A percentile compares a stretch with the other conserved stretches of the same genome.
Conservation (phyloP, 92 coral and sea anemone species). For the Heteractis magnifica region DNA sequence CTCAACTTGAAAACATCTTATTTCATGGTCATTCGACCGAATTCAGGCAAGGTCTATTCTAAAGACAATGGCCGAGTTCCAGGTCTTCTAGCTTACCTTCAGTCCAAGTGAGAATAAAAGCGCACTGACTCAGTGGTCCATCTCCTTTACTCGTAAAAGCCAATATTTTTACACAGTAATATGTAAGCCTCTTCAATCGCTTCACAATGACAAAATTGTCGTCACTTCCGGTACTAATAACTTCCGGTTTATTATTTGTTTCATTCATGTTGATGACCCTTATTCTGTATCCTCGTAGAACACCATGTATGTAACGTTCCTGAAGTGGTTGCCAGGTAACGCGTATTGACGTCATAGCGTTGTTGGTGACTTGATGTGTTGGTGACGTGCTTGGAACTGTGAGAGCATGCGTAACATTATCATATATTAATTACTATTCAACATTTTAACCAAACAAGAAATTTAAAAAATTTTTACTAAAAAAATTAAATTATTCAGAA, state of each 20-base stretch:
- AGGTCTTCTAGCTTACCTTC: slow-evolving; percentile 32
- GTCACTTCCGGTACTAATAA: slow-evolving; percentile 14
- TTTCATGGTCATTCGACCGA: too few species aligned
- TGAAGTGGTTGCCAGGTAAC: slow-evolving; percentile 73
- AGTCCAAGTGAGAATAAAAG: slow-evolving; percentile 49
- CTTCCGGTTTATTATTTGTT: slow-evolving; percentile 6
- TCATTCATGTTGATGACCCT: slow-evolving; percentile 31
- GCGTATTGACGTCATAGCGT: slow-evolving; percentile 39
- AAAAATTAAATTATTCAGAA: too few species aligned
- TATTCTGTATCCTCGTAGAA: slow-evolving; percentile 58
- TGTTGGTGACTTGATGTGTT: slow-evolving; percentile 25
- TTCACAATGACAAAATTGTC: slow-evolving; percentile 1
- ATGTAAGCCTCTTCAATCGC: slow-evolving; percentile 16
- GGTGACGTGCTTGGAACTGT: slow-evolving; percentile 72
- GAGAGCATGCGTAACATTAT: background rate
- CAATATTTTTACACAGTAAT: slow-evolving; percentile 50
- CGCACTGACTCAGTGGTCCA: slow-evolving; percentile 56
- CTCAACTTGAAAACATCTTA: too few species aligned
- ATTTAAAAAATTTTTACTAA: too few species aligned
- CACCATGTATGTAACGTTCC: slow-evolving; percentile 39
- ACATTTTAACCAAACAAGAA: too few species aligned
- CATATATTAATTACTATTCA: background rate
- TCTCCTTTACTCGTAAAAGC: slow-evolving; percentile 63
- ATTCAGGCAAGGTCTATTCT: too few species aligned
- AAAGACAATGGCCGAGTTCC: too few species aligned